These are phyloP conservation scores for Pasiphila rectangulata DNA, from an alignment of 2,888 invertebrate species.

Conservation along the genomic window DNA sequence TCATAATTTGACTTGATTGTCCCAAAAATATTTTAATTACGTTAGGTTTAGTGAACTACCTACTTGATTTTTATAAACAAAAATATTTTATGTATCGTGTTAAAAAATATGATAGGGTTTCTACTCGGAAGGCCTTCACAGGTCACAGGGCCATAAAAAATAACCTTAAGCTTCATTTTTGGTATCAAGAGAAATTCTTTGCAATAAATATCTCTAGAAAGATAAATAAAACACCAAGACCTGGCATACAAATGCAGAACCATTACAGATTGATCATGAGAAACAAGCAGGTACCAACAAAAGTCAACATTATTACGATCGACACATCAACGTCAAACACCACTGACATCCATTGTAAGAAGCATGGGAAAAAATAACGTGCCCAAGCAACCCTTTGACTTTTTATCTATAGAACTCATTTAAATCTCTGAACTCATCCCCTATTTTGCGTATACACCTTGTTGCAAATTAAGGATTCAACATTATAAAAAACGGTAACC, in stretches of 20 bases:
- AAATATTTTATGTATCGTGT: no score
- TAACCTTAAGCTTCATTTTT: no score
- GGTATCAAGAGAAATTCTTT: no score
- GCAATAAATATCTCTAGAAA: no score
- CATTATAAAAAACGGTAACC: conserved; percentile 71
- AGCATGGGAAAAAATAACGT: conserved; percentile 65
- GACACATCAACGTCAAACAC: conserved; percentile 67
- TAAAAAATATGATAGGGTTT: no score
- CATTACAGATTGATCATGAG: conserved; percentile 40
- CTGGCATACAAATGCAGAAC: conserved; percentile 10
- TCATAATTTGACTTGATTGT: no score
- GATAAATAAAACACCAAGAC: no score
- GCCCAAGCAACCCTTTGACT: conserved; percentile 55
- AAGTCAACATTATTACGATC: conserved; percentile 51
- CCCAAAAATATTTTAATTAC: no score
- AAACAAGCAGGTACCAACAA: conserved; percentile 35
- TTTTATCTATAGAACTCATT: conserved; percentile 74
- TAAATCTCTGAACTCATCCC: conserved; percentile 64
- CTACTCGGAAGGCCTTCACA: no score
- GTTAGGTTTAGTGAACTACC: no score
- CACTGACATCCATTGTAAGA: conserved; percentile 62
- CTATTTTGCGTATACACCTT: conserved; percentile 76
- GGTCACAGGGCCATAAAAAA: no score
- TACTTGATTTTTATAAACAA: no score
- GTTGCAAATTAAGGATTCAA: conserved; percentile 80